Evolutionary conservation across 2,797 vertebrate genomes (phyloP).

Genomic region (Channallabes apus): DNA sequence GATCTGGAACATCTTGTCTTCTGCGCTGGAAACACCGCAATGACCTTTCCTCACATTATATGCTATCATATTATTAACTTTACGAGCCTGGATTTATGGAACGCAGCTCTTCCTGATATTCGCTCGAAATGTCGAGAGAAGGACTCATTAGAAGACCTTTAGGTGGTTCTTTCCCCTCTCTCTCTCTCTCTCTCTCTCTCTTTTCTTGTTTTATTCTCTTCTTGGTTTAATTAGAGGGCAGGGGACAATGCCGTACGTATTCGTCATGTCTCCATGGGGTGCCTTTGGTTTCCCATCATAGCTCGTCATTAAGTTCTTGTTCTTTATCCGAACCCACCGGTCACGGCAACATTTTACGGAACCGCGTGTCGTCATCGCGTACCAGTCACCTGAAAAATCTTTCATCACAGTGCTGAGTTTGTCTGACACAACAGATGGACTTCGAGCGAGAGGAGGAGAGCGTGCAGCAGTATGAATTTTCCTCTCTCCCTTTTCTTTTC

Average conservation of each 20-base stretch:
- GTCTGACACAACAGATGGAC: constrained; percentile 51
- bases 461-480: constrained; percentile 38
- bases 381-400: constrained; percentile 33
- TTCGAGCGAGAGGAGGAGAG: constrained; percentile 21
- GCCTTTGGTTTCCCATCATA: not conserved
- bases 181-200: too few species aligned
- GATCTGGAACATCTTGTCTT: constrained; percentile 26
- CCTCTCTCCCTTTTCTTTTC: constrained; percentile 10
- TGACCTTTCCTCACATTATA: constrained; percentile 57
- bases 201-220: constrained; percentile 48
- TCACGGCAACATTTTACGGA: not conserved
- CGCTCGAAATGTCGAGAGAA: constrained; percentile 53
- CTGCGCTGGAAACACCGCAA: not conserved
- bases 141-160: constrained; percentile 57
- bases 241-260: constrained; percentile 19
- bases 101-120: constrained; percentile 41
- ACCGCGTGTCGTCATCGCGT: not conserved
- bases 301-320: constrained; percentile 24
- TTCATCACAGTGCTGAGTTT: constrained; percentile 36
- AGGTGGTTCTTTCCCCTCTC: not conserved
- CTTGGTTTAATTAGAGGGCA: constrained; percentile 49
- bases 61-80: constrained; percentile 52
- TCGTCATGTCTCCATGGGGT: constrained; percentile 31
- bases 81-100: constrained; percentile 55
- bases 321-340: constrained; percentile 5